Conservation (phyloP, 2,888 invertebrate species). For the Strigamia crassipes region DNA sequence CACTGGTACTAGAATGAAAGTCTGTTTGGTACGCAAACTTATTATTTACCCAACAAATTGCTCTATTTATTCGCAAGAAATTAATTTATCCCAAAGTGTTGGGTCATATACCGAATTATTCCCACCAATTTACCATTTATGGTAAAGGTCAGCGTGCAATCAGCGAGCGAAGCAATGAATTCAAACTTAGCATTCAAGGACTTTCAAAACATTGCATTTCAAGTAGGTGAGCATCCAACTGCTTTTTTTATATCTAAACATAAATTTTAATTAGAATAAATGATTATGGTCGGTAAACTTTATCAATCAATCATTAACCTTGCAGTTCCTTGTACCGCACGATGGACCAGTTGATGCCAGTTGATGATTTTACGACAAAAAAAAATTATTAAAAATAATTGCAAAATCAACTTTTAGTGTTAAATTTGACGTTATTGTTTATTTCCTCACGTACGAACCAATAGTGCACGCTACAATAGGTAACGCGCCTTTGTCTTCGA, state of each 20-base stretch:
- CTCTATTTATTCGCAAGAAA: neutral
- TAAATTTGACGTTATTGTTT: neutral
- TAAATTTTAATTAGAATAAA: too few species aligned
- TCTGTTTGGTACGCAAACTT: neutral
- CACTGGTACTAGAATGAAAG: neutral
- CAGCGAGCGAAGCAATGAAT: neutral
- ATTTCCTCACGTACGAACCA: neutral
- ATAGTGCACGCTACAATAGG: neutral
- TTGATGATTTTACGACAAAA: too few species aligned
- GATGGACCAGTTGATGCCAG: neutral
- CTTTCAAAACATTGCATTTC: neutral
- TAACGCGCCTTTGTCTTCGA: neutral
- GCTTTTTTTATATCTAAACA: neutral
- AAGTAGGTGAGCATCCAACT: neutral
- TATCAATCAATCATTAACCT: neutral
- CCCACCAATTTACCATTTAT: neutral
- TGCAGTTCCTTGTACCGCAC: neutral
- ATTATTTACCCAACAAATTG: neutral
- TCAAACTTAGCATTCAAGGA: neutral
- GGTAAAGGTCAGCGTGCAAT: neutral
- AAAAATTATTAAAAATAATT: too few species aligned
- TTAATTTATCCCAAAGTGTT: neutral
- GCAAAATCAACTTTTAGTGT: neutral
- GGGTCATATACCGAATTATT: neutral
- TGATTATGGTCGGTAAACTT: neutral